phyloP scores from a whole-genome alignment of 2,888 invertebrate species.

The Dolichopus griseipennis region DNA sequence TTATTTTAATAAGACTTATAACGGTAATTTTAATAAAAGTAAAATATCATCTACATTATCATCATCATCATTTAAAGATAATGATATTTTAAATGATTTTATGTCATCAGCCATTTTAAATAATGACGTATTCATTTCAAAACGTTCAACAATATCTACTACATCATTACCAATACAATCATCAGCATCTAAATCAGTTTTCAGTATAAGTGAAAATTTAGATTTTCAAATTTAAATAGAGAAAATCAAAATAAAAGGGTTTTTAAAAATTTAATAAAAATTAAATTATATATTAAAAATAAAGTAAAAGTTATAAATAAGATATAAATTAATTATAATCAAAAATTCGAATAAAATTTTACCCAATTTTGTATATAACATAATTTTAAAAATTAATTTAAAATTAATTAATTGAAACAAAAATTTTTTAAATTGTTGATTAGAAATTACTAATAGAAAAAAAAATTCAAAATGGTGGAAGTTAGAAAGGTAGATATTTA shows the following conservation, averaged over 20 bases:
- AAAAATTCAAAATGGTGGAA: conserved; percentile 18
- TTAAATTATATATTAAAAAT: too few relatives aligned
- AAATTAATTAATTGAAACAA: too few relatives aligned
- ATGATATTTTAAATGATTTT: neutral
- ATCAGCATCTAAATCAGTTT: conserved; percentile 11
- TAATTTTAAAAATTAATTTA: too few relatives aligned
- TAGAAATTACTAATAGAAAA: neutral
- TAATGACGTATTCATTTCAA: neutral
- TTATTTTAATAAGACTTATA: conserved; percentile 13
- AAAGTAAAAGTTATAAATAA: too few relatives aligned
- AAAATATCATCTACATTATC: neutral
- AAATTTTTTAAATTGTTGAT: neutral
- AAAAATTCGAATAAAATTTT: too few relatives aligned
- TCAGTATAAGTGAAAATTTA: conserved; percentile 23
- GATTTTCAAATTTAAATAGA: conserved; percentile 11
- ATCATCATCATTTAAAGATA: neutral
- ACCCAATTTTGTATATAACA: too few relatives aligned
- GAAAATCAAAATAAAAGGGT: neutral
- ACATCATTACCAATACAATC: too few relatives aligned
- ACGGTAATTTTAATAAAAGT: neutral
- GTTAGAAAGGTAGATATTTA: conserved; percentile 20
- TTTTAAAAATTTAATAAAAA: neutral
- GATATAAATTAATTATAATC: too few relatives aligned
- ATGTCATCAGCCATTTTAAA: conserved; percentile 12
- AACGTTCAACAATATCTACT: neutral